Percentiles rank a stretch among this genome's conserved stretches.
These are phyloP conservation scores for Anguilla megastoma DNA, from an alignment of 2,797 vertebrate genomes.

Conservation along the genomic window DNA sequence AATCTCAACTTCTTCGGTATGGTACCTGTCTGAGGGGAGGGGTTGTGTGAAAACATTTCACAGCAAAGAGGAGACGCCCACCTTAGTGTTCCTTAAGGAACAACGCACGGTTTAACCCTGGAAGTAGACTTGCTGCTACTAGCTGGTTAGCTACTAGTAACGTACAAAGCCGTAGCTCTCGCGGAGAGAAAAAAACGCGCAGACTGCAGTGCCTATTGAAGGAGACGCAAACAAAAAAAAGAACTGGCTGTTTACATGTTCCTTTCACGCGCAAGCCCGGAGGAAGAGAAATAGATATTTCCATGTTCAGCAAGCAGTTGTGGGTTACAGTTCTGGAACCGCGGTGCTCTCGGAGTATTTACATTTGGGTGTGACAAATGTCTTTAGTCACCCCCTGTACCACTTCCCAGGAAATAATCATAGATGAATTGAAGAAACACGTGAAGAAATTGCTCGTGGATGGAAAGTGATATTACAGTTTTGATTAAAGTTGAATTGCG, in stretches of 20 bases:
- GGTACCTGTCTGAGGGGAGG: not conserved
- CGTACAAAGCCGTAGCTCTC: not conserved
- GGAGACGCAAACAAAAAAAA: not conserved
- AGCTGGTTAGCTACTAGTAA: not conserved
- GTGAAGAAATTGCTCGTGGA: not conserved
- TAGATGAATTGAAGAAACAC: not conserved
- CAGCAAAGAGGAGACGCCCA: constrained; percentile 58
- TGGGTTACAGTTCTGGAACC: constrained; percentile 47
- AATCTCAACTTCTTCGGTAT: not conserved
- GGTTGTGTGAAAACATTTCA: not conserved
- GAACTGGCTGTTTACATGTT: not conserved
- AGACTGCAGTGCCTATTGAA: not conserved
- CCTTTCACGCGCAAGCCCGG: constrained; percentile 19
- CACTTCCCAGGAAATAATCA: constrained; percentile 1
- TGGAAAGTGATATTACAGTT: constrained; percentile 7
- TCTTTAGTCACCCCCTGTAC: constrained; percentile 43
- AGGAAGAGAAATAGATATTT: not conserved
- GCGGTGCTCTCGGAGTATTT: constrained; percentile 26
- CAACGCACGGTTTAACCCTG: not conserved
- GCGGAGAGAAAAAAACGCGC: not conserved
- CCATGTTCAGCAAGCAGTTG: constrained; percentile 30
- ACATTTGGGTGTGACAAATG: constrained; percentile 63
- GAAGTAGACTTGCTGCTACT: not conserved
- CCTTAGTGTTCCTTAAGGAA: constrained; percentile 37
- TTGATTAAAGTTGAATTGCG: constrained; percentile 20